Base-by-base conservation (phyloP, 53 echinoderm and acorn worm species). In the Actinopyga echinites region DNA sequence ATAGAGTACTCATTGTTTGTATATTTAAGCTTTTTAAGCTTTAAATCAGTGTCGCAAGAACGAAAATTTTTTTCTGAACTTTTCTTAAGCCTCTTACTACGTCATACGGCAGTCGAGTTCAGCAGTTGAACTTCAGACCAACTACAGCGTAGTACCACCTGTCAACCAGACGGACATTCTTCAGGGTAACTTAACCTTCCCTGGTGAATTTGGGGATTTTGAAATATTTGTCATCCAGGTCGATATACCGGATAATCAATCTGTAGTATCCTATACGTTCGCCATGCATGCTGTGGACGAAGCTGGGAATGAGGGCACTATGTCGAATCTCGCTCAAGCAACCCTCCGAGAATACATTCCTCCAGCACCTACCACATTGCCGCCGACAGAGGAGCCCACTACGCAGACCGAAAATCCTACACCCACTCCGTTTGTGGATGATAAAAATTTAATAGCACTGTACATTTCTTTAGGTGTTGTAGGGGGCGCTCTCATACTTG, bases 211-310 rank as follows among this genome's bases (percentile, higher is more conserved):
- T 33, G 91, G 87, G 32, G 60, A 30, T 30, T 37, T 23, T 0
- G 91, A 91, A 45, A 40, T 65, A 25, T 91, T 88, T 42, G 73
- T 69, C 30, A 65, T 91, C 56, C 59, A 36, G 29, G 87, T 91
- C 8, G 79, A 43, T 21, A 30, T 66, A 5, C 80, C 85, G 2
- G 33, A 43, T 44, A 79, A 69, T 11, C 57, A 49, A 45, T 30
- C 57, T 45, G 75, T 80, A 22, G 88, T 62, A 36, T 74, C 91
- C 7, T 88, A 85, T 45, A 64, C 81, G 17, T 91, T 88, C 68
- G 91, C 81, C 20, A 26, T 91, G 23, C 80, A 84, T 25, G 86
- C 88, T 8, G 63, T 81, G 32, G 91, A 91, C 45, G 91, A 91
- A 31, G 43, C 75, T 30, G 75, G 65, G 1, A 79, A 64, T 40